Evolutionary conservation across 2,113 vertebrate species (phyloP).

Genomic region (Todiramphus chloris): DNA sequence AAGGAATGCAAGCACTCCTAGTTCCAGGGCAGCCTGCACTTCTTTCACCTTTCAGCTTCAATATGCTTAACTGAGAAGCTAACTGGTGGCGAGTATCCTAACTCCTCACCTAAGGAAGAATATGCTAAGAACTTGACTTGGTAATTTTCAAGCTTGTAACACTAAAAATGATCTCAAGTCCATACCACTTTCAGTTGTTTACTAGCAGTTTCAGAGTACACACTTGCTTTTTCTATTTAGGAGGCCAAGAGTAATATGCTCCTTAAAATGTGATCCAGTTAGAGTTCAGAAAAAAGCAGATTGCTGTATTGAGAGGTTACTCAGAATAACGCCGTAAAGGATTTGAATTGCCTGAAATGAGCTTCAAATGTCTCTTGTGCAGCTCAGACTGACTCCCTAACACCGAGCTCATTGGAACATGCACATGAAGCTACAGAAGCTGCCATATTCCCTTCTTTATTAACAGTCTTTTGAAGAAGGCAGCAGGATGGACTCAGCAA

Average conservation of each 20-base stretch:
- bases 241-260: neutral
- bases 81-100: neutral
- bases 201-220: neutral
- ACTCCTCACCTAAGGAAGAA: neutral
- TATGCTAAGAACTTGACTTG: neutral
- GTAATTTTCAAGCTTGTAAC: neutral
- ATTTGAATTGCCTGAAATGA: neutral
- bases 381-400: neutral
- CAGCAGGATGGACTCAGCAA: neutral
- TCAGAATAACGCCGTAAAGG: neutral
- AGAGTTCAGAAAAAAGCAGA: neutral
- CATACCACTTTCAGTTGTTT: neutral
- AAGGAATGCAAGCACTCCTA: neutral
- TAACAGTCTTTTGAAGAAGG: neutral
- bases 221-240: neutral
- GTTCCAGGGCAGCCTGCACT: neutral
- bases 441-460: neutral
- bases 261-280: neutral
- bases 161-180: neutral
- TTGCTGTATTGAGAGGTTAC: neutral
- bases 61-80: neutral
- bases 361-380: neutral
- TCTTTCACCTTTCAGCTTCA: neutral
- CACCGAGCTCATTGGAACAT: neutral
- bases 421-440: neutral